Evolutionary conservation across 2,888 invertebrate genomes (phyloP).

Genomic region (Eubasilissa splendida): DNA sequence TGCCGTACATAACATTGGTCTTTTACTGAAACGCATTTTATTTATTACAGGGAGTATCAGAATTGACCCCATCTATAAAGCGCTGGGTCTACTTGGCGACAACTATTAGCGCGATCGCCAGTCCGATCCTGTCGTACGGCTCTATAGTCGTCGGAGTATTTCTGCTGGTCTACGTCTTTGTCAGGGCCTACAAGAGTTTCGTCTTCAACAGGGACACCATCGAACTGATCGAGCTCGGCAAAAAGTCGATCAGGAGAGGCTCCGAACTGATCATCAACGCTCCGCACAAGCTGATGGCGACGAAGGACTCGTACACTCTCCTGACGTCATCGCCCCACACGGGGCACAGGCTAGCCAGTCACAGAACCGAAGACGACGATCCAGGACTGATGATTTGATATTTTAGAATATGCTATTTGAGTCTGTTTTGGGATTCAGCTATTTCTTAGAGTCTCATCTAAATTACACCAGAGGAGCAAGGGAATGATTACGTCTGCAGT

Average conservation of each 20-base stretch:
- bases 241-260: slow-evolving; percentile 79
- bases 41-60: slow-evolving; percentile 79
- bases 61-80: slow-evolving; percentile 84
- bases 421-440: too few relatives aligned
- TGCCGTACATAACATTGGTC: too few relatives aligned
- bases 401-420: too few relatives aligned
- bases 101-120: slow-evolving; percentile 81
- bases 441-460: too few relatives aligned
- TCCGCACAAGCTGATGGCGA: slow-evolving; percentile 74
- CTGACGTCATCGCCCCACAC: slow-evolving; percentile 61
- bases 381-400: slow-evolving; percentile 43
- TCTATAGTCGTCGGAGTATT: slow-evolving; percentile 80
- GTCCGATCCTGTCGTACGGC: slow-evolving; percentile 81
- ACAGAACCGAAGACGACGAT: slow-evolving; percentile 50
- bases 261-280: slow-evolving; percentile 75
- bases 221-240: slow-evolving; percentile 85
- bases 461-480: too few relatives aligned
- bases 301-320: slow-evolving; percentile 74
- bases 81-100: slow-evolving; percentile 88
- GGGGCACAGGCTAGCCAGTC: slow-evolving; percentile 51
- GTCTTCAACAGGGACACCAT: slow-evolving; percentile 79
- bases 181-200: slow-evolving; percentile 83
- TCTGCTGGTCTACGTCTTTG: slow-evolving; percentile 77
- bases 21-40: not conserved
- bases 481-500: too few relatives aligned